Conservation (phyloP, 2,113 vertebrate species). For the Rynchops niger region DNA sequence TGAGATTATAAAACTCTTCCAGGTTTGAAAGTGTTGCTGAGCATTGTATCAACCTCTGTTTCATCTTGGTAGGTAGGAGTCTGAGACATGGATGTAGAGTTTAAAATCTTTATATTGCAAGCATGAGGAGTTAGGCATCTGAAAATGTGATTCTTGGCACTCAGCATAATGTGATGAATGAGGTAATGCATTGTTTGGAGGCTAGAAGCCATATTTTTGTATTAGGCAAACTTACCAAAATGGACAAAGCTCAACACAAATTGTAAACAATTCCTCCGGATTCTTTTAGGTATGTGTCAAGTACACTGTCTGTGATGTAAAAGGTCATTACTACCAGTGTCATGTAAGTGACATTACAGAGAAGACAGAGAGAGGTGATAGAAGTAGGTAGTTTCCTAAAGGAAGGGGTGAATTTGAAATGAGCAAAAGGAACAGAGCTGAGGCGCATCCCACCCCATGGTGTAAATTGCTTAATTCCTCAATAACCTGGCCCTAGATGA, state of each 20-base stretch:
- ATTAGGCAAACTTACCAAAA: background rate
- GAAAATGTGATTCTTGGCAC: background rate
- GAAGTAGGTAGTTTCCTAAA: background rate
- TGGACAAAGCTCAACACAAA: background rate
- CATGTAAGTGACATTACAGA: background rate
- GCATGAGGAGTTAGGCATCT: background rate
- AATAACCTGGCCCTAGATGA: background rate
- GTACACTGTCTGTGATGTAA: background rate
- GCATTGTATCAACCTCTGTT: background rate
- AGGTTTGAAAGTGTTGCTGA: background rate
- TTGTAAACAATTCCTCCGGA: background rate
- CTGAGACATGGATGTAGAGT: background rate
- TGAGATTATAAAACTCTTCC: background rate
- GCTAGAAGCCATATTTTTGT: background rate
- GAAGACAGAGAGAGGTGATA: background rate
- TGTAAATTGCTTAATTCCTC: background rate
- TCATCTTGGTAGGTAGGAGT: background rate
- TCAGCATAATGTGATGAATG: rapidly evolving
- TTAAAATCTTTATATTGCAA: background rate
- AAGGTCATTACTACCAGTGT: background rate
- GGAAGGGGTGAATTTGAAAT: background rate
- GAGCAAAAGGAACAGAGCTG: background rate
- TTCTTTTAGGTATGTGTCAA: background rate
- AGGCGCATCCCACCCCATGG: rapidly evolving
- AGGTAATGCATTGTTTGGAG: background rate